A percentile compares a stretch with the other conserved stretches of the same genome.
phyloP scores from a whole-genome alignment of 2,113 vertebrate species.

The Xenopus borealis region DNA sequence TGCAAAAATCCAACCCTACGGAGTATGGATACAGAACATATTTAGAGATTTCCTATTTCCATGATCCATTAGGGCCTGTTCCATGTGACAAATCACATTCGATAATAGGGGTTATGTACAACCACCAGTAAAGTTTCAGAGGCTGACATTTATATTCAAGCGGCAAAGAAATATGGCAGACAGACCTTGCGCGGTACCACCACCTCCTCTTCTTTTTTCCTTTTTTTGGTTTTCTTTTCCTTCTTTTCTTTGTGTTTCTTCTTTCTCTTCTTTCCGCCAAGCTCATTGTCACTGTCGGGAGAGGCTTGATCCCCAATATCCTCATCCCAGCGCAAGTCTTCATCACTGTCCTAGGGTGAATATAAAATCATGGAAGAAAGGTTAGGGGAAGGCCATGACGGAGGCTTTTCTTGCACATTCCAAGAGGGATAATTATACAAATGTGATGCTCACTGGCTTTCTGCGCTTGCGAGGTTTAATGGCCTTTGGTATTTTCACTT shows the following conservation, averaged over 20 bases:
- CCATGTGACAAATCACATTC: too few relatives aligned
- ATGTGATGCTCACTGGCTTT: slow-evolving; percentile 76
- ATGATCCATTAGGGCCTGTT: too few relatives aligned
- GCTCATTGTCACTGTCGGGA: slow-evolving; percentile 82
- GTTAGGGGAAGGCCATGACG: too few relatives aligned
- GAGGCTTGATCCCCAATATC: slow-evolving; percentile 80
- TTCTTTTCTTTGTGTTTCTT: slow-evolving; percentile 93
- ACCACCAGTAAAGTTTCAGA: too few relatives aligned
- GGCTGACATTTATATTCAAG: too few relatives aligned
- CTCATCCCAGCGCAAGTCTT: slow-evolving; percentile 85
- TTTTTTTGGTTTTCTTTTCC: slow-evolving; percentile 87
- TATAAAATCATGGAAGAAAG: neutral
- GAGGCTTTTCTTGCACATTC: too few relatives aligned
- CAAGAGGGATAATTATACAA: too few relatives aligned
- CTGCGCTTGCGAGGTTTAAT: slow-evolving; percentile 83
- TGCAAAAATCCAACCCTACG: too few relatives aligned
- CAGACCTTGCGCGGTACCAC: slow-evolving; percentile 74
- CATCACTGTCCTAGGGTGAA: slow-evolving; percentile 78
- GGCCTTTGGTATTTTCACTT: slow-evolving; percentile 52
- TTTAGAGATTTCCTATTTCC: too few relatives aligned
- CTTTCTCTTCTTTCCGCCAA: slow-evolving; percentile 78
- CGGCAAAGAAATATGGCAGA: neutral
- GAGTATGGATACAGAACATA: too few relatives aligned
- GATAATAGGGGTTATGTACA: too few relatives aligned
- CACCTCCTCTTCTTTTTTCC: slow-evolving; percentile 86